Evolutionary conservation across 2,797 vertebrate genomes (phyloP), one percentile per base, ranked within the genome.

Genomic region (Acrossocheilus wenchowensis): DNA sequence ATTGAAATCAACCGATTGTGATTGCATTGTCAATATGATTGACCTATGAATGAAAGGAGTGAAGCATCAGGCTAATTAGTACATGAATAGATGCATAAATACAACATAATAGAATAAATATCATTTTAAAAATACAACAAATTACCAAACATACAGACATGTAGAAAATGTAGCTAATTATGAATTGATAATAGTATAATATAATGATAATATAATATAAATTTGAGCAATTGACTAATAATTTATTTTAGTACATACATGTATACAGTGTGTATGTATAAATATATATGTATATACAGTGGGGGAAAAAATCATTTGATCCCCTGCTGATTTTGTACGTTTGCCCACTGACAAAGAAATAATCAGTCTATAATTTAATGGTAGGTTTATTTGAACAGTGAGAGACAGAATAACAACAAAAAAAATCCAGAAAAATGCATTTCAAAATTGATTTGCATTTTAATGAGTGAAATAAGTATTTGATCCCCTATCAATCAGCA

Each of bases 21-120:
- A 62, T 26, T 43, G 54, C 39, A 62, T 62, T 26, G 39, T 79
- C 77, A 60, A 62, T 78, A 78, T 60, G 36, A n/a, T 41, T 66
- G 62, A 3, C 62, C 26, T 2, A 6, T 26, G n/a, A 30, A 64
- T 1, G 2, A 64, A 64, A 30, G 5, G 8, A 15, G 62, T 66
- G 62, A 66, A 64, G 62, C 26, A 64, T 30, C 26, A 30, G 62
- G 26, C 26, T 30, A 64, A 64, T 64, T 30, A 34, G 14, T 34
- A 7, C 12, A 66, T 34, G 15, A 64, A 3, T 15, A 66, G 30
- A 34, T 34, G 2, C 11, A 34, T 30, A 66, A 34, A 12, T 62
- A 62, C 12, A 30, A 26, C 12, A 64, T 30, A 64, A 66, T 34
- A 66, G 6, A 66, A 64, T 64, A 30, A 66, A 66, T 66, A 60